Percentiles rank a stretch among this genome's conserved stretches.
phyloP scores from a whole-genome alignment of 1,140 invertebrate genomes.

The Meloidogyne chitwoodi region DNA sequence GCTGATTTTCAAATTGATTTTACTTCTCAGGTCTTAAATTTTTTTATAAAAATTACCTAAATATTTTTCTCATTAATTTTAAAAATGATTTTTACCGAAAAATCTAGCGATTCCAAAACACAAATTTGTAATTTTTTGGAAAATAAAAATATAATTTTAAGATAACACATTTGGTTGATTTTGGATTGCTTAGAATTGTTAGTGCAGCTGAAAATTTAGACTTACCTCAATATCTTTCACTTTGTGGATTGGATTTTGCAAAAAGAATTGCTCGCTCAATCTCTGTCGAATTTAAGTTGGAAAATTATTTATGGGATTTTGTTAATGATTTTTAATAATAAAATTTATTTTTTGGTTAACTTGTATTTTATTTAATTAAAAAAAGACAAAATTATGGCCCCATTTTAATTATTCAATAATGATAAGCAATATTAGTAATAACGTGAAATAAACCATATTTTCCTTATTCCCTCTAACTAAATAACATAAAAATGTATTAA shows the following conservation, averaged over 20 bases:
- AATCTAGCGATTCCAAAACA: no score
- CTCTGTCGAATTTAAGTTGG: conserved; percentile 1
- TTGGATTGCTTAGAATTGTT: conserved; percentile 1
- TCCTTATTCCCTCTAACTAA: not conserved
- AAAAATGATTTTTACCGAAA: no score
- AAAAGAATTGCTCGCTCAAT: conserved; percentile 18
- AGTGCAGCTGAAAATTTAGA: conserved; percentile 25
- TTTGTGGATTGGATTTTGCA: conserved; percentile 22
- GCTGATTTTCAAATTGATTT: conserved; percentile 4
- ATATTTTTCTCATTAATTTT: no score
- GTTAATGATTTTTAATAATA: not conserved
- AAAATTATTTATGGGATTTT: conserved; percentile 12
- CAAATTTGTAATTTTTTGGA: no score
- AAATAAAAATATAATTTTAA: no score
- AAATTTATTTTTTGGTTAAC: not conserved
- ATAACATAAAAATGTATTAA: not conserved
- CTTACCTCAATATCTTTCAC: conserved; percentile 19
- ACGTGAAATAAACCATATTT: no score
- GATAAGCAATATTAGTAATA: not conserved
- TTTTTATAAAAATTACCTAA: no score
- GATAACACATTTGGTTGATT: not conserved
- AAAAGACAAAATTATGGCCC: not conserved
- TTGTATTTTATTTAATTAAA: no score
- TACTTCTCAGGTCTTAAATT: not conserved
- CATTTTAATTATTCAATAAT: not conserved